These are phyloP conservation scores for Acrobeloides nanus DNA, from an alignment of 2,888 invertebrate genomes.

Conservation along the genomic window DNA sequence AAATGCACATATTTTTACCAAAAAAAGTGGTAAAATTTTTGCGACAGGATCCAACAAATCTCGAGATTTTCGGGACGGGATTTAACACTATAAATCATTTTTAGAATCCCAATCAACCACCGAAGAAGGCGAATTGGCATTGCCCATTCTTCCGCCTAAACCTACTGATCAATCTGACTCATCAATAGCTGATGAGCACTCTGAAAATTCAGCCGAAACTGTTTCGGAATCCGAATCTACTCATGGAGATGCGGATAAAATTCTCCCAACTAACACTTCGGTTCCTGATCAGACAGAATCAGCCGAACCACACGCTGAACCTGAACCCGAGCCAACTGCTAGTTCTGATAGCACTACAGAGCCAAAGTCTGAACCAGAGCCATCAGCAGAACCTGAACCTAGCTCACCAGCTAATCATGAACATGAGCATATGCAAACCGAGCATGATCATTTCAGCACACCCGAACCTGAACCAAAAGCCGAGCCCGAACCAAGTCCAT, in stretches of 20 bases:
- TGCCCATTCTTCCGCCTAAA: no score
- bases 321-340: constrained; percentile 10
- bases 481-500: constrained; percentile 20
- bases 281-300: not conserved
- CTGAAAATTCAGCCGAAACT: not conserved
- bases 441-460: not conserved
- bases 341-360: constrained; percentile 12
- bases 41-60: no score
- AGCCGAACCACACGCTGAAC: constrained; percentile 10
- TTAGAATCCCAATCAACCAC: no score
- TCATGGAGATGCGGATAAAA: not conserved
- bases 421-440: constrained; percentile 6
- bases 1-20: no score
- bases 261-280: not conserved
- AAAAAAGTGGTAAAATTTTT: no score
- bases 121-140: no score
- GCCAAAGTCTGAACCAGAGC: constrained; percentile 14
- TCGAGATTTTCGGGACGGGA: no score
- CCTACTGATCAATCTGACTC: no score
- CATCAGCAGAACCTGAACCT: constrained; percentile 18
- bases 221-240: not conserved
- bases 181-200: constrained; percentile 1
- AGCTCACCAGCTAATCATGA: constrained; percentile 11
- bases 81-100: no score
- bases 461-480: constrained; percentile 18